These are phyloP conservation scores for Apis dorsata DNA, from an alignment of 1,140 invertebrate species.

Conservation along the genomic window DNA sequence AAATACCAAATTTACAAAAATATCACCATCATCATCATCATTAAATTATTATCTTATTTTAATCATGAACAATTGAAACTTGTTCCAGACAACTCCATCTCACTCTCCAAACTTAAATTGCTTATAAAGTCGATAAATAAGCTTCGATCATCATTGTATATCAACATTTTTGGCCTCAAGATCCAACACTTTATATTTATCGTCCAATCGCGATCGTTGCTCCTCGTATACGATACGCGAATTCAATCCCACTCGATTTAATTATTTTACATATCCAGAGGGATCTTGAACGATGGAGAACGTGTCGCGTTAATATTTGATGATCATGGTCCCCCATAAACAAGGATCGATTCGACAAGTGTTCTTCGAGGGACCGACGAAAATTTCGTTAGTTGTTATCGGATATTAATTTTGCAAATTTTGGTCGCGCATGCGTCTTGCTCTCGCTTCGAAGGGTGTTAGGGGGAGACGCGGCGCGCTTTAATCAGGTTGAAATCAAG, in stretches of 20 bases:
- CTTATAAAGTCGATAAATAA: too few species aligned
- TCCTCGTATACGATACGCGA: neutral
- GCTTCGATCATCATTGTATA: neutral
- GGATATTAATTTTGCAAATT: slow-evolving; percentile 23
- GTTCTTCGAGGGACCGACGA: neutral
- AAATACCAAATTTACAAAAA: too few species aligned
- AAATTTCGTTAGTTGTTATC: neutral
- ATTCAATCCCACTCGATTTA: neutral
- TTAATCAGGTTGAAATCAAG: slow-evolving; percentile 55
- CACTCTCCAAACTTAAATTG: too few species aligned
- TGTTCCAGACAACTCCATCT: too few species aligned
- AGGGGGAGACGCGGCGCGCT: neutral
- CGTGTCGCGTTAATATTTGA: neutral
- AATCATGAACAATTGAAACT: too few species aligned
- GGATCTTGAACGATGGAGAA: neutral
- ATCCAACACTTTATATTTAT: too few species aligned
- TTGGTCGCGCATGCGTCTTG: neutral
- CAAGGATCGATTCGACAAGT: neutral
- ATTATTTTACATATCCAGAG: neutral
- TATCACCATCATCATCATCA: too few species aligned
- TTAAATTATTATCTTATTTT: too few species aligned
- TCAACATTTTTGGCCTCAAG: too few species aligned
- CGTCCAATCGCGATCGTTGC: neutral
- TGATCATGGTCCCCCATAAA: neutral
- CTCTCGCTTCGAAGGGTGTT: neutral